Percentiles rank a stretch among this genome's conserved stretches.
phyloP scores from a whole-genome alignment of 1,140 invertebrate species.

The Drosophila mojavensis region DNA sequence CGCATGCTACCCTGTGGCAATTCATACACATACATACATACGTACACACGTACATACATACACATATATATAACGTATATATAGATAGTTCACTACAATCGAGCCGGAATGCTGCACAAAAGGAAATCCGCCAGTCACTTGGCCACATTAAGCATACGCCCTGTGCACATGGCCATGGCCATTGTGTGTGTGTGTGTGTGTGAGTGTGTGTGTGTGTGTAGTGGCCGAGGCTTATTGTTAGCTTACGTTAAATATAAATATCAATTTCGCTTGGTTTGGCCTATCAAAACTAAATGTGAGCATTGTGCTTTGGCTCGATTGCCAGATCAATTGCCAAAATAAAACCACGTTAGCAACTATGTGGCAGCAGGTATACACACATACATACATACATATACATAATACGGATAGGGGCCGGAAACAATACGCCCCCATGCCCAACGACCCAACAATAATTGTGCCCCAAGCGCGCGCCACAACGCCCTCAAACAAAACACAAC shows the following conservation, averaged over 20 bases:
- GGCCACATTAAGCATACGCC: constrained; percentile 72
- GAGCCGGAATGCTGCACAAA: constrained; percentile 40
- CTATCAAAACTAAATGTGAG: constrained; percentile 70
- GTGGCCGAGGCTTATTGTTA: constrained; percentile 64
- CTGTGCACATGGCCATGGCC: constrained; percentile 25
- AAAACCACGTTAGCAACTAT: constrained; percentile 66
- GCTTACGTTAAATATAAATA: constrained; percentile 80
- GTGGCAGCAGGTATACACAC: not conserved
- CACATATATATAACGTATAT: constrained; percentile 13
- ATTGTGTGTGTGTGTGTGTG: constrained; percentile 3
- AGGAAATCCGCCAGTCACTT: constrained; percentile 70
- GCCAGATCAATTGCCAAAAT: constrained; percentile 77
- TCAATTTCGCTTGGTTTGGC: constrained; percentile 62
- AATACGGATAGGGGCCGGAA: constrained; percentile 2
- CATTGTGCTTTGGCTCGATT: constrained; percentile 56
- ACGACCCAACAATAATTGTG: constrained; percentile 28
- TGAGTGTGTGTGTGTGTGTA: constrained; percentile 1
- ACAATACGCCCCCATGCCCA: not conserved
- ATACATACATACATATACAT: no score
- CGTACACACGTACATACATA: not conserved
- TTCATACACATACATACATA: constrained; percentile 11
- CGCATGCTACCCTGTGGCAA: not conserved
- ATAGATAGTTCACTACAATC: constrained; percentile 25
- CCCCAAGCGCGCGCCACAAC: constrained; percentile 69
- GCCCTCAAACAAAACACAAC: constrained; percentile 75